phyloP scores from a whole-genome alignment of 2,113 vertebrate genomes.

The Misgurnus mizolepis region DNA sequence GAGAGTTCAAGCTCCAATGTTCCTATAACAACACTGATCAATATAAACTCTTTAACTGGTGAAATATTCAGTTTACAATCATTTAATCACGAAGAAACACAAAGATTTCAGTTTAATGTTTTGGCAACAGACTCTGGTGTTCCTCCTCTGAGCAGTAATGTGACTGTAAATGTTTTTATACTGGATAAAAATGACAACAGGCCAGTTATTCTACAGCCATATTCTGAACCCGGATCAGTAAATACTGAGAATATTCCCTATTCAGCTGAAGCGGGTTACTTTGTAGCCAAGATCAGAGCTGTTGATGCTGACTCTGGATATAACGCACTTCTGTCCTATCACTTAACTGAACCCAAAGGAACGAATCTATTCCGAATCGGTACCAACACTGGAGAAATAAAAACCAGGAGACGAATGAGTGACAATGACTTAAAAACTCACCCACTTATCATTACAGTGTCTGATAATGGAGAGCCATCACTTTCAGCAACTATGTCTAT shows the following conservation, averaged over 20 bases:
- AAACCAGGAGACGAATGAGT: constrained; percentile 66
- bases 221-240: constrained; percentile 67
- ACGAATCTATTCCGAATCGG: constrained; percentile 59
- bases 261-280: constrained; percentile 73
- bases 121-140: constrained; percentile 32
- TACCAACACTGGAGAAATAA: constrained; percentile 60
- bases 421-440: constrained; percentile 75
- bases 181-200: constrained; percentile 76
- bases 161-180: constrained; percentile 31
- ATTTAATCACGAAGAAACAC: constrained; percentile 59
- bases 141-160: constrained; percentile 47
- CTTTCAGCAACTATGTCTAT: constrained; percentile 73
- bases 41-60: constrained; percentile 64
- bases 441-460: constrained; percentile 73
- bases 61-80: constrained; percentile 60
- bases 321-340: constrained; percentile 58
- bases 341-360: constrained; percentile 51
- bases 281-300: constrained; percentile 59
- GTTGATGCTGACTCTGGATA: constrained; percentile 57
- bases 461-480: constrained; percentile 72
- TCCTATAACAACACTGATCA: constrained; percentile 64
- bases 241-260: constrained; percentile 72
- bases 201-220: constrained; percentile 66
- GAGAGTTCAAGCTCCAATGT: constrained; percentile 61
- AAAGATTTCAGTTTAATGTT: constrained; percentile 36